phyloP scores from a whole-genome alignment of 2,113 vertebrate genomes.

The Bungarus multicinctus region DNA sequence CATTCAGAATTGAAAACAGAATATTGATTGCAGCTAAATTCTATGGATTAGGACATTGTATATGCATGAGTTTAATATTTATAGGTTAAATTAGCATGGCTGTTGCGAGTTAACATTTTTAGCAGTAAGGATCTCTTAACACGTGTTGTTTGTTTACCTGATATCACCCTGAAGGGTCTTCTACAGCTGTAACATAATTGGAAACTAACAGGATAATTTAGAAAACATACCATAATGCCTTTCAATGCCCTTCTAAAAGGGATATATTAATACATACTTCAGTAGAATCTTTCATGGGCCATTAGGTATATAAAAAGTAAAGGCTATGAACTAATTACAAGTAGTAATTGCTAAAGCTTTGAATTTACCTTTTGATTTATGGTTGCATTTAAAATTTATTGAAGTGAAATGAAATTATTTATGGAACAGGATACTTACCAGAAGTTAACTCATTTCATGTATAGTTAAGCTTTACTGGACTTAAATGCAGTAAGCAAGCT shows the following conservation, averaged over 20 bases:
- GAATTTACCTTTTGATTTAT: neutral
- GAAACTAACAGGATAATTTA: conserved; percentile 18
- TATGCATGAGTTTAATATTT: neutral
- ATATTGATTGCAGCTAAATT: neutral
- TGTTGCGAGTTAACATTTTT: conserved; percentile 27
- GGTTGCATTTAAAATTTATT: conserved; percentile 23
- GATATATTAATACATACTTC: conserved; percentile 10
- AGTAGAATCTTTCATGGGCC: neutral
- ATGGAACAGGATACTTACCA: neutral
- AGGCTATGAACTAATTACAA: conserved; percentile 12
- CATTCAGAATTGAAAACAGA: neutral
- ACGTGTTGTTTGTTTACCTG: conserved; percentile 13
- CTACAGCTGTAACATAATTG: conserved; percentile 17
- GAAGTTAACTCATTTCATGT: neutral
- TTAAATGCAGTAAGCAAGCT: neutral
- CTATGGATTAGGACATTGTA: neutral
- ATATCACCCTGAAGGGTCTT: conserved; percentile 15
- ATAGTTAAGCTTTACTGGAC: neutral
- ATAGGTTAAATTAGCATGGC: conserved; percentile 18
- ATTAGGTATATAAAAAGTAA: conserved; percentile 3
- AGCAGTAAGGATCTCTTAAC: conserved; percentile 28
- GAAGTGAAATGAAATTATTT: neutral
- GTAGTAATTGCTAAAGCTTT: conserved; percentile 16
- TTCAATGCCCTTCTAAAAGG: conserved; percentile 4
- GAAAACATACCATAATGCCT: neutral